Base-by-base conservation (phyloP, 2,888 invertebrate species). In the Petrolisthes manimaculis region DNA sequence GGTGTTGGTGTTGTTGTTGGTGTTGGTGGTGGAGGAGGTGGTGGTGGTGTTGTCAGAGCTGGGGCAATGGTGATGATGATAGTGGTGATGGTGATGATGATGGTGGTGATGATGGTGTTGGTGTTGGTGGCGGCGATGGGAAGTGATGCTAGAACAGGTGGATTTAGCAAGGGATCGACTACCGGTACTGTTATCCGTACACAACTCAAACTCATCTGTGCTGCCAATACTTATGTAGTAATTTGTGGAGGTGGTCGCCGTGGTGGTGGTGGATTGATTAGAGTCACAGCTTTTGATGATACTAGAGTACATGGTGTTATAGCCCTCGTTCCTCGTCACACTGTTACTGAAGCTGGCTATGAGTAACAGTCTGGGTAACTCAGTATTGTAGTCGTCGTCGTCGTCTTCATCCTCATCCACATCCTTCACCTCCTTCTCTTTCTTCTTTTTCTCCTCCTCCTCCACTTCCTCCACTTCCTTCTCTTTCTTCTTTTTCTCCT, bases 341-440 rank as follows among this genome's bases (percentile, higher is more conserved):
- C 37, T 37, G 37, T 37, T 37, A 37, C 37, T 37, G 37, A 37
- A 37, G 37, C 37, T 37, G 37, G 37, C 37, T 37, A 37, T 37
- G 37, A 37, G 37, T 37, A 37, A 37, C 37, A 37, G 2, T 37
- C 37, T 37, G 37, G 37, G 37, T 37, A 37, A 37, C 37, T 37
- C 37, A 2, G 12, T 61, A 61, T 61, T 61, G 61, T 14, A 9
- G 61, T 1, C 61, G 12, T 61, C 61, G 9, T 9, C 61, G 9
- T 61, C 18, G 1, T 21, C 24, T 37, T 24, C n/a, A n/a, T n/a
- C n/a, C n/a, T n/a, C n/a, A n/a, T n/a, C 5, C 24, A 1, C 77
- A n/a, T 77, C 77, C 77, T 77, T 12, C 77, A 51, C 77, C 77
- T 77, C 77, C 77, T 77, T n/a, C n/a, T n/a, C n/a, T n/a, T n/a